These are phyloP conservation scores for Oenanthe oenanthe DNA, from an alignment of 2,113 vertebrate species.

Conservation along the genomic window DNA sequence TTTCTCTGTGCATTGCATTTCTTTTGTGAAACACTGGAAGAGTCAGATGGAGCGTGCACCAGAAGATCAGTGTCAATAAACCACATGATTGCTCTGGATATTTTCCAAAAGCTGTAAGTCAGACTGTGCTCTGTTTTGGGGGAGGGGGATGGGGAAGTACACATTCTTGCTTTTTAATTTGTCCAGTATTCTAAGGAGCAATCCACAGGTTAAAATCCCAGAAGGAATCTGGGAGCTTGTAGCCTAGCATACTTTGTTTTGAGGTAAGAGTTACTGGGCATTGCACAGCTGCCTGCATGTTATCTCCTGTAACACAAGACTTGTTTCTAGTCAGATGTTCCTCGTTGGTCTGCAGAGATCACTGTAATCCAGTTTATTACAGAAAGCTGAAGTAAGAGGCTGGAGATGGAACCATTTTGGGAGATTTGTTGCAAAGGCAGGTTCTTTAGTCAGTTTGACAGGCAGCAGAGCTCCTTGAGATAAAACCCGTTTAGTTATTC, in stretches of 20 bases:
- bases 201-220: not conserved
- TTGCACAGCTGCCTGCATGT: not conserved
- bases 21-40: not conserved
- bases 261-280: not conserved
- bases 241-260: not conserved
- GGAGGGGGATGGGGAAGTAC: not conserved
- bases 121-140: not conserved
- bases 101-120: not conserved
- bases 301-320: not conserved
- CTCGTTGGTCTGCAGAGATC: not conserved
- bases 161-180: not conserved
- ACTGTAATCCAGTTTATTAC: not conserved
- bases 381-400: not conserved
- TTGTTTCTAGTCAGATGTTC: not conserved
- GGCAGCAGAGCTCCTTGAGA: not conserved
- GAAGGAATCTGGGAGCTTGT: not conserved
- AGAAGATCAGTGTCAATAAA: not conserved
- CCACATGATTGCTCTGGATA: not conserved
- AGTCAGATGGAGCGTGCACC: not conserved
- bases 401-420: not conserved
- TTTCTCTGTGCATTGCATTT: not conserved
- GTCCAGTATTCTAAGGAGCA: not conserved
- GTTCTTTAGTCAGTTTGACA: not conserved
- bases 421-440: not conserved
- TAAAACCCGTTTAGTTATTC: not conserved